These are phyloP conservation scores for pig (Sus scrofa) DNA, from an alignment of 2,113 vertebrate species.

Conservation along the genomic window DNA sequence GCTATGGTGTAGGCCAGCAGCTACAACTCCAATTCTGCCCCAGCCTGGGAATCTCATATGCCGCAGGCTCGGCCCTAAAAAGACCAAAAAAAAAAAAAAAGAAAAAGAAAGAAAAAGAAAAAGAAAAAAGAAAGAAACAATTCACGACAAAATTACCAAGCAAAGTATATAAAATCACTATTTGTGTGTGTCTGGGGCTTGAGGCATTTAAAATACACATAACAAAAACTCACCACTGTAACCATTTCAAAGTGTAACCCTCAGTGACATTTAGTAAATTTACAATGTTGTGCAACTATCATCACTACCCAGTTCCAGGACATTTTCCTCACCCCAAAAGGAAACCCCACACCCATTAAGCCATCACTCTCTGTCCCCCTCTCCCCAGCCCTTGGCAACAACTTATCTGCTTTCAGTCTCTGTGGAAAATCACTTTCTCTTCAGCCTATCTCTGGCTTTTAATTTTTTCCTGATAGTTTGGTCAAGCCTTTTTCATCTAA, in stretches of 20 bases:
- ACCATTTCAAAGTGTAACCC: slow-evolving; percentile 12
- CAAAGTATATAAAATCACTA: not conserved
- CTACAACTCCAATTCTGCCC: too few species aligned
- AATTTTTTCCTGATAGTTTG: not conserved
- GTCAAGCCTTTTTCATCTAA: not conserved
- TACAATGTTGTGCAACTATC: not conserved
- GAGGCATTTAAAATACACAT: not conserved
- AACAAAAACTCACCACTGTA: not conserved
- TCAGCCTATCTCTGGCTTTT: not conserved
- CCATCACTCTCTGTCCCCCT: not conserved
- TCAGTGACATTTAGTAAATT: not conserved
- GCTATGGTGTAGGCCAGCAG: too few species aligned
- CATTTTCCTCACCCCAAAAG: slow-evolving; percentile 13
- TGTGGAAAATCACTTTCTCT: slow-evolving; percentile 3
- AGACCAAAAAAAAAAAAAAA: too few species aligned
- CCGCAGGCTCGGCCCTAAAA: too few species aligned
- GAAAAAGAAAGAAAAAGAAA: too few species aligned
- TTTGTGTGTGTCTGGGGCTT: not conserved
- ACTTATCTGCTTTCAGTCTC: not conserved
- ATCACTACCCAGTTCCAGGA: not conserved
- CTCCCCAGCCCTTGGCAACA: not conserved
- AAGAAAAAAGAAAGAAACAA: too few species aligned
- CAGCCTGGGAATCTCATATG: too few species aligned
- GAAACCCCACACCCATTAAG: not conserved
- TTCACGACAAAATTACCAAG: not conserved